phyloP scores from a whole-genome alignment of 1,140 invertebrate genomes.

The Heliconius melpomene region DNA sequence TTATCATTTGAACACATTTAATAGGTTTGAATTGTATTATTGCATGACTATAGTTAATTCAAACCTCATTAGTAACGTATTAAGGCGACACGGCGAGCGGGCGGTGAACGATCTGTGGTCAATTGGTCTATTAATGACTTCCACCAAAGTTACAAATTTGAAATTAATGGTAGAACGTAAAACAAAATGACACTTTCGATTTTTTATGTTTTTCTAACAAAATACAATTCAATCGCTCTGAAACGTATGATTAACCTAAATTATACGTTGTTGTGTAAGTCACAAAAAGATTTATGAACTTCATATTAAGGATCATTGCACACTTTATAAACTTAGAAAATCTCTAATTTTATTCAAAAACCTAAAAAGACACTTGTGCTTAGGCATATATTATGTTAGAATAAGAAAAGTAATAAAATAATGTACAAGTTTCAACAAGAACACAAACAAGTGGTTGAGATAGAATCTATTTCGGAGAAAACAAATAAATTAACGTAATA shows the following conservation, averaged over 20 bases:
- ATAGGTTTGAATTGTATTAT: background rate
- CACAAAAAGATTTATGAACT: background rate
- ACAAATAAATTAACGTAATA: background rate
- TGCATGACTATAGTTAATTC: background rate
- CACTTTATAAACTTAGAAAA: too few species aligned
- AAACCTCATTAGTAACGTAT: conserved; percentile 1
- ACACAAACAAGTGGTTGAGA: background rate
- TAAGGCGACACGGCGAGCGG: background rate
- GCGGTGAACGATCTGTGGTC: conserved; percentile 5
- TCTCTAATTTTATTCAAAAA: background rate
- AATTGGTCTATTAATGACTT: background rate
- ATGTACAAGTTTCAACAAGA: background rate
- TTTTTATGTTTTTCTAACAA: background rate
- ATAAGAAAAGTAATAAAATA: background rate
- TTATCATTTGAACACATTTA: conserved; percentile 4
- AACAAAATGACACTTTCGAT: background rate
- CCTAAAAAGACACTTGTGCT: background rate
- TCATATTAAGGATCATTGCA: background rate
- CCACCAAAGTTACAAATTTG: conserved; percentile 3
- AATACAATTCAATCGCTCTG: background rate
- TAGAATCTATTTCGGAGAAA: background rate
- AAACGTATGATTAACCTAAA: background rate
- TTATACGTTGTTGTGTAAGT: background rate
- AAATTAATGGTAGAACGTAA: background rate
- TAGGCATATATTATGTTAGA: too few species aligned